Base-by-base conservation (phyloP, 1,140 invertebrate genomes). In the Stenopsyche tienmushanensis region DNA sequence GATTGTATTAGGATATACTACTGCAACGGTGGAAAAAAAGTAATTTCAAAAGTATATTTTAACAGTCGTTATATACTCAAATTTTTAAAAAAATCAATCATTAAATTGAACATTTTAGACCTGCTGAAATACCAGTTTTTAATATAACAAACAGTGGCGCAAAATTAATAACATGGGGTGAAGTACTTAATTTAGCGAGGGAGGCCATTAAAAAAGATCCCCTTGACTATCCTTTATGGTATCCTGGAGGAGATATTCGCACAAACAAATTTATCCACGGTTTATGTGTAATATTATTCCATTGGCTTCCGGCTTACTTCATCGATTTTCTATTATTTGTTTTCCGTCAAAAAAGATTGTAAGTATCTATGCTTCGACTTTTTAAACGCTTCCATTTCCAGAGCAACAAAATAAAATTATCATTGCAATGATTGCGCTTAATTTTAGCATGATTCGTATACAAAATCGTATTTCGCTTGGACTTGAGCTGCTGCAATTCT, bases 91-190 rank as follows among this genome's bases (percentile, higher is more conserved):
- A 25, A 13, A 53, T 45, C 17, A 15, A 45, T 45, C 15, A 13
- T 45, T 45, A n/a, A 5, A 9, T 45, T 45, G 5, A 45, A n/a
- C 26, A 10, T 53, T 72, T 45, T 72, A 90, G 88, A 67, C 39
- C 79, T 1, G 73, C 77, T 42, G 76, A 79, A n/a, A 81, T 90
- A 21, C 89, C 89, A 0, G 87, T 91, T 8, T 89, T 85, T 72
- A 92, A 91, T 72, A 75, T 90, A 24, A 90, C 89, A 9, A 84
- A 86, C 67, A 84, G 84, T n/a, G 83, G 85, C 7, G 77, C 85
- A 3, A 76, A 85, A 18, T 83, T 83, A 17, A 82, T 87, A 0
- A 88, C 86, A 0, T 97, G 94, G 94, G 87, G 88, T 13, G 87
- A 93, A 54, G 83, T 96, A 17, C 75, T 92, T 50, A 73, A 84